Percentiles rank a stretch among this genome's conserved stretches.
Conservation (phyloP, 2,888 invertebrate genomes). For the Diplazon laetatorius region DNA sequence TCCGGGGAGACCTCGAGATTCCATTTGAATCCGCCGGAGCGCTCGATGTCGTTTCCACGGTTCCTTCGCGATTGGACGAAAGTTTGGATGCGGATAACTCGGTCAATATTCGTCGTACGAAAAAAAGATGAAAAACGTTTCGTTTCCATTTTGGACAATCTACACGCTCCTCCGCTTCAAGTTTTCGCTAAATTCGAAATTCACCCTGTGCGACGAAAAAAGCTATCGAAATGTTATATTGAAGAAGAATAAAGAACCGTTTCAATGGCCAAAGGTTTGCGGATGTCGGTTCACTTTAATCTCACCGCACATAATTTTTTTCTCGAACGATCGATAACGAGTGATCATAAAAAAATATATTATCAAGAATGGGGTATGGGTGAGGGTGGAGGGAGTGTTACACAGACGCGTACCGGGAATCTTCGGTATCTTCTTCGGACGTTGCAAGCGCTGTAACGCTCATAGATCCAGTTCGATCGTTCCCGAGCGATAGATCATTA, state of each 20-base stretch:
- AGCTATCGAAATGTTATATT: conserved; percentile 6
- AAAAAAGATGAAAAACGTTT: no score
- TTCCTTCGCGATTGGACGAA: no score
- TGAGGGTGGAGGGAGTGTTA: not conserved
- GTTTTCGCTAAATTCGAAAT: no score
- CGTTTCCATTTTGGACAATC: no score
- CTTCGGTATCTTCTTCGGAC: conserved; percentile 47
- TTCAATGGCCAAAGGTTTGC: not conserved
- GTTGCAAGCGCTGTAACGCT: conserved; percentile 20
- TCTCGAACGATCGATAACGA: conserved; percentile 44
- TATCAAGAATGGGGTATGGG: no score
- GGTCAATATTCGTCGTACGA: no score
- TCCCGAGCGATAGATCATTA: conserved; percentile 66
- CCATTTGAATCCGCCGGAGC: no score
- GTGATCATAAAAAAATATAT: conserved; percentile 52
- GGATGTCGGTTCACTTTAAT: conserved; percentile 24
- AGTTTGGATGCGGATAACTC: no score
- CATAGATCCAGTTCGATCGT: conserved; percentile 69
- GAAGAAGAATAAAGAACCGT: not conserved
- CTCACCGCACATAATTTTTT: conserved; percentile 1
- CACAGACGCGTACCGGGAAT: conserved; percentile 31
- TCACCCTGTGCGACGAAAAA: no score
- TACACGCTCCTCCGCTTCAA: no score
- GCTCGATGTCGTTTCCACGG: no score
- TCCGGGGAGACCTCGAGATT: no score